Conservation (phyloP, 1,140 invertebrate genomes). For the Gryllus bimaculatus region DNA sequence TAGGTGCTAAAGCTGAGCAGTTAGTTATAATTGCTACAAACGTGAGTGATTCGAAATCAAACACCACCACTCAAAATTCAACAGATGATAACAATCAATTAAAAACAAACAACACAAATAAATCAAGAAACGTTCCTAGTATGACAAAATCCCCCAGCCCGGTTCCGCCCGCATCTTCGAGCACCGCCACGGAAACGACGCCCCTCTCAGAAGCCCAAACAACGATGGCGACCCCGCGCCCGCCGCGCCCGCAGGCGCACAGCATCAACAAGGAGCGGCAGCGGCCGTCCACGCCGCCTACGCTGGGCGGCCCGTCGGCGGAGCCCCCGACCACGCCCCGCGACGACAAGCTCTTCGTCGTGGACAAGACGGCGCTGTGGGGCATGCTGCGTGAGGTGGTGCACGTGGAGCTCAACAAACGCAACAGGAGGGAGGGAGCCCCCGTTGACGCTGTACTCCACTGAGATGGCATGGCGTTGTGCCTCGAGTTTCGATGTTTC, state of each 20-base stretch:
- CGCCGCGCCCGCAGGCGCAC: not conserved
- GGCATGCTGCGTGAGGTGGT: conserved; percentile 46
- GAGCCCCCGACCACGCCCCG: conserved; percentile 32
- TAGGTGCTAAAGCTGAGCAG: not conserved
- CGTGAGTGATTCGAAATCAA: not conserved
- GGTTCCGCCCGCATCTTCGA: not conserved
- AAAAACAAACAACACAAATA: not conserved
- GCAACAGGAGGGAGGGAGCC: not conserved
- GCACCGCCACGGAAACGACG: not conserved
- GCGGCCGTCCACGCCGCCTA: not conserved
- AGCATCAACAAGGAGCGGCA: conserved; percentile 33
- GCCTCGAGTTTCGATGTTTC: not conserved
- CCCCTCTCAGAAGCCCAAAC: not conserved
- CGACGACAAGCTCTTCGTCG: conserved; percentile 41
- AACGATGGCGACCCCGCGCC: no score
- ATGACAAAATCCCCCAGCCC: not conserved
- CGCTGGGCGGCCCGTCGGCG: not conserved
- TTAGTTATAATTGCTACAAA: not conserved
- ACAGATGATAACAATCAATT: not conserved
- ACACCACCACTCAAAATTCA: not conserved
- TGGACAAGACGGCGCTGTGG: conserved; percentile 48
- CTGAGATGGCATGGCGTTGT: not conserved
- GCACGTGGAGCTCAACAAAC: conserved; percentile 21
- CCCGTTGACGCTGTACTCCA: not conserved
- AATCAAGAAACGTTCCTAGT: not conserved